Evolutionary conservation across 2,113 vertebrate species (phyloP), one percentile per base, ranked within the genome.

Genomic region (Periophthalmus modestus): DNA sequence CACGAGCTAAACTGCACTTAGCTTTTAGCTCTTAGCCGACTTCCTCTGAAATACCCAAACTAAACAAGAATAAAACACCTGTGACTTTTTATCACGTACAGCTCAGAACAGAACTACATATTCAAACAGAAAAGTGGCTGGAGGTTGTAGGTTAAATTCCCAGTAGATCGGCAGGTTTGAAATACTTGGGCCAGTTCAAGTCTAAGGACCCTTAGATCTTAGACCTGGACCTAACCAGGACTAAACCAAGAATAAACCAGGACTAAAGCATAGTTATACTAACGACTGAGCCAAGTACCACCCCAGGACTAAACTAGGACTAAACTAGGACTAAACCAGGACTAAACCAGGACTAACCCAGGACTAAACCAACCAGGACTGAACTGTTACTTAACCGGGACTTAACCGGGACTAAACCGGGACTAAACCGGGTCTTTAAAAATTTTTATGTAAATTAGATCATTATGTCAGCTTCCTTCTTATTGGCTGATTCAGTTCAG

Each of bases 1-100:
- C 75, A 87, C 2, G 28, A 79, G 79, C 73, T 66, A 75, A 84
- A 66, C 77, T 74, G 69, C 57, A 73, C 68, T 77, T 79, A 80
- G 47, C 39, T 0, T 9, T 43, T 28, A 28, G 69, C 57, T 70
- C 68, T 75, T 79, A 80, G 52, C 66, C 75, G 72, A 50, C 71
- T 82, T 81, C 67, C 75, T 84, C 77, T 68, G 78, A 12, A 72
- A 84, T 77, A 75, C 82, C 82, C 72, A 65, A 69, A 48, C 1
- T 11, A 74, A 47, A 71, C 71, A 61, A 54, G 59, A 83, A 63
- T 72, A 28, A 28, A 28, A 28, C 28, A 3, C 28, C 28, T 28
- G 47, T 21, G 54, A 7, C 54, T 10, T 19, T 57, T 57, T 57
- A 57, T 9, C 3, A 57, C n/a, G 54, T 23, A 21, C 54, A 43